phyloP scores from a whole-genome alignment of 1,140 invertebrate species.

The Euglossa dilemma region DNA sequence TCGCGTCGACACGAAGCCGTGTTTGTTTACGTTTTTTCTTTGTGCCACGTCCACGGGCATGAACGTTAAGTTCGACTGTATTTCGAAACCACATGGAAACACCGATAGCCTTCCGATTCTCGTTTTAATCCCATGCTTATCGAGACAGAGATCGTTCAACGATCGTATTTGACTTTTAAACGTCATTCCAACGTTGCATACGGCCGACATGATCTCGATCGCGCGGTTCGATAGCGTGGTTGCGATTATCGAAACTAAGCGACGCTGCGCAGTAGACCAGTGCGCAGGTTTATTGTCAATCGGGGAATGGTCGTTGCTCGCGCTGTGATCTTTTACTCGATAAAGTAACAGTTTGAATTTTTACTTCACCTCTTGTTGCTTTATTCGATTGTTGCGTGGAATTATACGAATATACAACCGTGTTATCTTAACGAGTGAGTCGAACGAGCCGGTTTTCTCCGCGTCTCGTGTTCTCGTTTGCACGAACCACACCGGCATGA shows the following conservation, averaged over 20 bases:
- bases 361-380: too few relatives aligned
- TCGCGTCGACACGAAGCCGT: background rate
- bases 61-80: background rate
- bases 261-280: conserved; percentile 1
- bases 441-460: conserved; percentile 52
- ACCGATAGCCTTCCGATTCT: background rate
- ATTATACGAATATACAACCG: conserved; percentile 2
- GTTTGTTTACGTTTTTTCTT: conserved; percentile 14
- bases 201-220: conserved; percentile 1
- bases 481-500: conserved; percentile 24
- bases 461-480: conserved; percentile 36
- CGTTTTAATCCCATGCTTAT: background rate
- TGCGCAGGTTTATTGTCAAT: conserved; percentile 8
- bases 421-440: conserved; percentile 26
- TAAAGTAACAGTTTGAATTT: background rate
- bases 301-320: background rate
- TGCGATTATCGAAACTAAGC: conserved; percentile 18
- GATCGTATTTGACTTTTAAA: conserved; percentile 6
- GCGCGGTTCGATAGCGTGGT: conserved; percentile 35
- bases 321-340: background rate
- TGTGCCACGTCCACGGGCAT: too few relatives aligned
- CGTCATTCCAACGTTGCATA: background rate
- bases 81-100: background rate
- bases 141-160: too few relatives aligned
- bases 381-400: too few relatives aligned